Evolutionary conservation across 2,797 vertebrate species (phyloP).

Genomic region (Euphonia xanthogaster): DNA sequence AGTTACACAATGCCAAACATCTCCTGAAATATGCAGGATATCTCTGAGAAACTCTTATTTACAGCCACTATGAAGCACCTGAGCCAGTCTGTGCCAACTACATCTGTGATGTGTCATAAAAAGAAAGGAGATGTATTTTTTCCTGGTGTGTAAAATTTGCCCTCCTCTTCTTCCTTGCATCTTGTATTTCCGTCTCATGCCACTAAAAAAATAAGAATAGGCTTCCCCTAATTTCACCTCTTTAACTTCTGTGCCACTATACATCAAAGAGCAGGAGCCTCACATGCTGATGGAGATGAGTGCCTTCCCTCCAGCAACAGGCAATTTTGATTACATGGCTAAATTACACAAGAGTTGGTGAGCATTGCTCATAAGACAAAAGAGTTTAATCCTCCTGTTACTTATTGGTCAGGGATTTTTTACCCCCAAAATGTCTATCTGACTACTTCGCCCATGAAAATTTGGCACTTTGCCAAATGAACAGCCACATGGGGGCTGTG

Average conservation of each 20-base stretch:
- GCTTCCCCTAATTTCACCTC: background rate
- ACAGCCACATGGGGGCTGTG: rapidly evolving
- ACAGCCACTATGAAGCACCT: background rate
- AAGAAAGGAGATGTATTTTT: background rate
- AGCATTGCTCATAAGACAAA: background rate
- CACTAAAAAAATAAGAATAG: background rate
- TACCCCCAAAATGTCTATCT: rapidly evolving
- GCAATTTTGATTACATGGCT: background rate
- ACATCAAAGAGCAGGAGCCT: background rate
- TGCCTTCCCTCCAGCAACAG: background rate
- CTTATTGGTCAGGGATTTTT: background rate
- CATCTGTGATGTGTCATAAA: background rate
- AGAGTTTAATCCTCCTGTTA: background rate
- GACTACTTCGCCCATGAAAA: background rate
- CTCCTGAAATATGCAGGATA: background rate
- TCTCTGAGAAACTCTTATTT: background rate
- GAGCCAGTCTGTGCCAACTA: background rate
- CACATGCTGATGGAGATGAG: background rate
- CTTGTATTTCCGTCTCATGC: background rate
- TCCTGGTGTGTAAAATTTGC: background rate
- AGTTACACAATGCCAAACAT: rapidly evolving
- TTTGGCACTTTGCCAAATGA: background rate
- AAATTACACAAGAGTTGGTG: background rate
- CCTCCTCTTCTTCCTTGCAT: background rate
- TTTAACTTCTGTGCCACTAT: background rate